Conservation (phyloP, 2,113 vertebrate species). For the Numida meleagris region DNA sequence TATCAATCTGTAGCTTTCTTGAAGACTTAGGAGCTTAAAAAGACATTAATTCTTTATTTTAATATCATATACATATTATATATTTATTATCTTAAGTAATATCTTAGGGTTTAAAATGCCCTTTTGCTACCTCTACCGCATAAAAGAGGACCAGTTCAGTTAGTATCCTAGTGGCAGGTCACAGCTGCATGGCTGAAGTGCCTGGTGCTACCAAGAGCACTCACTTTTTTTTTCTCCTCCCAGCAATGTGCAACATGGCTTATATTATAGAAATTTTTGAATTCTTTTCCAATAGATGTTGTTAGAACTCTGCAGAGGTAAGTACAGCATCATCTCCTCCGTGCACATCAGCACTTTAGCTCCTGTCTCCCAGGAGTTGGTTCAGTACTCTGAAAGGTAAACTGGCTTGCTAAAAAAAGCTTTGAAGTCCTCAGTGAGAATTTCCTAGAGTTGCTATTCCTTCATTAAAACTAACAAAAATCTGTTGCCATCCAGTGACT, state of each 20-base stretch:
- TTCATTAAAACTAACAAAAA: not conserved
- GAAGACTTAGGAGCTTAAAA: not conserved
- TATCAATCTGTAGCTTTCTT: not conserved
- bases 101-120: not conserved
- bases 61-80: no score
- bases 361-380: not conserved
- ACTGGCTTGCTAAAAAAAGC: not conserved
- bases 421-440: not conserved
- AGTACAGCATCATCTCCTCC: not conserved
- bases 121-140: not conserved
- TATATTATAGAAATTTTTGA: not conserved
- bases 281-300: not conserved
- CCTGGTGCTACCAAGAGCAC: not conserved
- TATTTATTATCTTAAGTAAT: no score
- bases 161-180: not conserved
- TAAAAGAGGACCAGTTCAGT: not conserved
- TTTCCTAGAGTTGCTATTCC: not conserved
- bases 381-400: not conserved
- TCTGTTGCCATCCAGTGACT: not conserved
- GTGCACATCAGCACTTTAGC: not conserved
- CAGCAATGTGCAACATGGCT: not conserved
- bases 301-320: not conserved
- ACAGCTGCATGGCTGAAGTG: not conserved
- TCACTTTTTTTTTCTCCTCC: not conserved
- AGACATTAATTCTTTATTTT: not conserved